Percentiles rank a stretch among this genome's conserved stretches.
Conservation (phyloP, 2,797 vertebrate species). For the Muscicapa comitata region DNA sequence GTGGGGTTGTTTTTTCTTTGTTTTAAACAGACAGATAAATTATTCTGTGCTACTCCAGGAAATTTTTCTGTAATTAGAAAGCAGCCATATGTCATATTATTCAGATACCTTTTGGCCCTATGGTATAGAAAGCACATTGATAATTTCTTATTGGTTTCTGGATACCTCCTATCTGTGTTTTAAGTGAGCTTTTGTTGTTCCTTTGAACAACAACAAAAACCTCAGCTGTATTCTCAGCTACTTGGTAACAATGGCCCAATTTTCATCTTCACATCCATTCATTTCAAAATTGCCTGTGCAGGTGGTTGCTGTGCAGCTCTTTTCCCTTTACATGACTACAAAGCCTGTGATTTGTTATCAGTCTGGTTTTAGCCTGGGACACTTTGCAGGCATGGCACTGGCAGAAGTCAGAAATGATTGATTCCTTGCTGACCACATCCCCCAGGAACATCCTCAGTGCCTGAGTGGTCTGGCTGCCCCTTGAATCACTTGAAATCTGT, state of each 20-base stretch:
- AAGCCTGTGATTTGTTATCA: constrained; percentile 37
- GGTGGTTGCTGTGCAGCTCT: constrained; percentile 62
- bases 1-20: not conserved
- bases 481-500: not conserved
- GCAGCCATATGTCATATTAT: not conserved
- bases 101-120: not conserved
- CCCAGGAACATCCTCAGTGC: not conserved
- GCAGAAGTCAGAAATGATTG: not conserved
- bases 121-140: not conserved
- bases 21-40: not conserved
- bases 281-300: constrained; percentile 70
- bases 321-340: not conserved
- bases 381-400: not conserved
- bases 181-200: constrained; percentile 54
- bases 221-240: constrained; percentile 71
- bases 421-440: not conserved
- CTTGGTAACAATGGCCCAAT: constrained; percentile 71
- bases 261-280: constrained; percentile 66
- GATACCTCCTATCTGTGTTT: constrained; percentile 55
- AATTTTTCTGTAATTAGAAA: not conserved
- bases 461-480: not conserved
- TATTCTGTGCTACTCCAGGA: not conserved
- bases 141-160: not conserved
- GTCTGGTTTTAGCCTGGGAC: not conserved
- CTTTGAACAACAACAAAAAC: constrained; percentile 17